These are phyloP conservation scores for Microplitis demolitor DNA, from an alignment of 1,140 invertebrate species.

Conservation along the genomic window DNA sequence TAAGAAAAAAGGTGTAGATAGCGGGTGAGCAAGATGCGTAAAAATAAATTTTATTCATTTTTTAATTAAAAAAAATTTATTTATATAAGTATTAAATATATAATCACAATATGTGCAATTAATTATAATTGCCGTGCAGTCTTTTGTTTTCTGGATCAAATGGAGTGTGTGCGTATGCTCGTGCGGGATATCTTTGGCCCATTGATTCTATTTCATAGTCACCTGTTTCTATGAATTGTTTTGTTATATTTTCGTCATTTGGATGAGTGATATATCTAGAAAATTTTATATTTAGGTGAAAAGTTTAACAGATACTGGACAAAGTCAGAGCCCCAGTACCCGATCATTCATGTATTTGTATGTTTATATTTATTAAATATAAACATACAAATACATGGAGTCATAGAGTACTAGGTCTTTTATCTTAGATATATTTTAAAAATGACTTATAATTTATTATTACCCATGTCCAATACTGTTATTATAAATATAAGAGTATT, in stretches of 20 bases:
- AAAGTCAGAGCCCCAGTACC: too few relatives aligned
- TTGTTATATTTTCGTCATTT: conserved; percentile 64
- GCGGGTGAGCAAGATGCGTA: background rate
- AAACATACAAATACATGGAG: too few relatives aligned
- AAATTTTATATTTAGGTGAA: background rate
- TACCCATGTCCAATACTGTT: conserved; percentile 74
- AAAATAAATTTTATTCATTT: background rate
- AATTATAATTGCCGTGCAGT: conserved; percentile 42
- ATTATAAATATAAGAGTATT: conserved; percentile 76
- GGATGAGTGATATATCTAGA: conserved; percentile 65
- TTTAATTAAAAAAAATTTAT: conserved; percentile 7
- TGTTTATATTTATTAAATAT: too few relatives aligned
- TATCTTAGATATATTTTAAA: background rate
- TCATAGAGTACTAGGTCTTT: background rate
- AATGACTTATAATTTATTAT: conserved; percentile 34
- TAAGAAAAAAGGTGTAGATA: background rate
- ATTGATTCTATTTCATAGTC: conserved; percentile 81
- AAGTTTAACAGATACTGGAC: too few relatives aligned
- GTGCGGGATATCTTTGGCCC: conserved; percentile 73
- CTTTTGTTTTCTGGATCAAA: conserved; percentile 78
- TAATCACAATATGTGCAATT: background rate
- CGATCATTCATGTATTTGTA: too few relatives aligned
- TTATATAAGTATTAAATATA: background rate
- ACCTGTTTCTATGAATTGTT: conserved; percentile 72
- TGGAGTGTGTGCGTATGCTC: conserved; percentile 73